A percentile compares a stretch with the other conserved stretches of the same genome.
Evolutionary conservation across 2,113 vertebrate species (phyloP).

Genomic region (Tachysurus vachellii): DNA sequence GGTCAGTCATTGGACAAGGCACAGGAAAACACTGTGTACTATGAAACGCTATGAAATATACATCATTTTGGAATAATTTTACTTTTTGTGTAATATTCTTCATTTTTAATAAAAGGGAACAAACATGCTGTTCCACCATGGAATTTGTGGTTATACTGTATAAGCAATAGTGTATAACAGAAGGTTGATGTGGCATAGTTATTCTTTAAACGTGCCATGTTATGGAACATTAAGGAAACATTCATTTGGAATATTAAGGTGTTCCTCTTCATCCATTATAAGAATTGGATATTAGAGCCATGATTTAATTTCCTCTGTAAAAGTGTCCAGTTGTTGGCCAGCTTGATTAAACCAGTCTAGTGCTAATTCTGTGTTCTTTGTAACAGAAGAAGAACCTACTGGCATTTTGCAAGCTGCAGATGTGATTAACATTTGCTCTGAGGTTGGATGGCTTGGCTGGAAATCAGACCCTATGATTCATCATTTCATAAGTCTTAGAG

Average conservation of each 20-base stretch:
- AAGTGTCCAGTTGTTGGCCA: constrained; percentile 3
- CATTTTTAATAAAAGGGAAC: background rate
- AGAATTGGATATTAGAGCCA: background rate
- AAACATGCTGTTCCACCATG: background rate
- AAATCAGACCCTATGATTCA: constrained; percentile 55
- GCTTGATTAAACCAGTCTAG: constrained; percentile 27
- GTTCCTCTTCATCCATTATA: background rate
- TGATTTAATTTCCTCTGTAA: constrained; percentile 6
- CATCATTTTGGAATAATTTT: background rate
- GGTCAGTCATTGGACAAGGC: background rate
- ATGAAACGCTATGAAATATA: background rate
- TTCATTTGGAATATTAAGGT: background rate
- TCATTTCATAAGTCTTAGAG: constrained; percentile 50
- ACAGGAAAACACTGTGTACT: background rate
- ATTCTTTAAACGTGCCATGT: background rate
- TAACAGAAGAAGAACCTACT: constrained; percentile 7
- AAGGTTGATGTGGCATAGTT: background rate
- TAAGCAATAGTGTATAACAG: background rate
- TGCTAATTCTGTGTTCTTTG: constrained; percentile 7
- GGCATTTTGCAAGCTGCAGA: constrained; percentile 31
- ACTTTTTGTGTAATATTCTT: background rate
- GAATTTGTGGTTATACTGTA: background rate
- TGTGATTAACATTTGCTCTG: constrained; percentile 53
- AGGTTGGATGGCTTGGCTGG: constrained; percentile 52
- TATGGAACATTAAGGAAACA: background rate